Conservation (phyloP, 2,113 vertebrate genomes). For the Pedetes capensis region DNA sequence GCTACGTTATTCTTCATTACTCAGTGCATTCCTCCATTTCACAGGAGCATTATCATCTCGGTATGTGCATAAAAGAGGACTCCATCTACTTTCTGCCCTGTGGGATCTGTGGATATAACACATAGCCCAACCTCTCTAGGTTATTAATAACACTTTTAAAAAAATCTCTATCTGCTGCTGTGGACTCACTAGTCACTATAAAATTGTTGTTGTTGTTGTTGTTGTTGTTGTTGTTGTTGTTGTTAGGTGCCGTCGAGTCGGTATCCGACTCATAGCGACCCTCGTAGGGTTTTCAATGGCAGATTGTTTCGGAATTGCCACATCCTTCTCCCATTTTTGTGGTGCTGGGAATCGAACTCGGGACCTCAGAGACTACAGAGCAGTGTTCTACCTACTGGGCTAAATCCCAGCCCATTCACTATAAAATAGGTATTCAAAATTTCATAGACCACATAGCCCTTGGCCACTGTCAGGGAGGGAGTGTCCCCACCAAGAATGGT, state of each 20-base stretch:
- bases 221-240: too few relatives aligned
- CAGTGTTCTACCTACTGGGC: too few relatives aligned
- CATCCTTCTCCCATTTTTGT: too few relatives aligned
- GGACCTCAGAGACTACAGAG: too few relatives aligned
- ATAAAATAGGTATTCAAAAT: not conserved
- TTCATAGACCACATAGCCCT: not conserved
- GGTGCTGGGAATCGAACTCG: too few relatives aligned
- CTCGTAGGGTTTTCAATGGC: too few relatives aligned
- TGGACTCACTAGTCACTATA: not conserved
- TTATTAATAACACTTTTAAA: not conserved
- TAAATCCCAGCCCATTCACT: too few relatives aligned
- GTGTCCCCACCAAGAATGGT: not conserved
- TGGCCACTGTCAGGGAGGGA: not conserved
- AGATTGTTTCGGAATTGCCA: too few relatives aligned
- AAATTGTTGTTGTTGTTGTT: too few relatives aligned
- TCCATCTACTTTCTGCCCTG: not conserved
- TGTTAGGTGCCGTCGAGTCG: too few relatives aligned
- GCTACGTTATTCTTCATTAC: not conserved
- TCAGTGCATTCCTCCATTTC: not conserved
- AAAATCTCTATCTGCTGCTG: not conserved
- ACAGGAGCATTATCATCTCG: not conserved
- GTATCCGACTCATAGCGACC: too few relatives aligned
- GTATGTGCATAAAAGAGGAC: not conserved
- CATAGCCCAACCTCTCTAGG: not conserved
- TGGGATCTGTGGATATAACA: slow-evolving; percentile 25